Conservation (phyloP, 2,888 invertebrate species). For the Gasteruption jaculator region DNA sequence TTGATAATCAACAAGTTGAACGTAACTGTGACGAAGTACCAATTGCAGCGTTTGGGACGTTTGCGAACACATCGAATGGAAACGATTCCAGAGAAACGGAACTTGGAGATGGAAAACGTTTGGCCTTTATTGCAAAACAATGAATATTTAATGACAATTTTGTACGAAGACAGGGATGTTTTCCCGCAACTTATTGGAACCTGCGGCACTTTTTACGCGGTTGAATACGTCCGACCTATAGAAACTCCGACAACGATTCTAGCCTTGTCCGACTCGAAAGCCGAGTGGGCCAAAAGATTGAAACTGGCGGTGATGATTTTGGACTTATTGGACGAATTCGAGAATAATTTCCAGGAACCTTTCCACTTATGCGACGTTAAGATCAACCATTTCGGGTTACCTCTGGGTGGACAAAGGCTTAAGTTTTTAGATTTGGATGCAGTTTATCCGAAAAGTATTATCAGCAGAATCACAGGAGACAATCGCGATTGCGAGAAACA, state of each 20-base stretch:
- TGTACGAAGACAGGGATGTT: conserved; percentile 59
- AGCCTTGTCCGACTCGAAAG: conserved; percentile 54
- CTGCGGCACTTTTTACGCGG: conserved; percentile 65
- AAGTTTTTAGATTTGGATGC: conserved; percentile 64
- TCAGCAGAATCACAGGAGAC: conserved; percentile 53
- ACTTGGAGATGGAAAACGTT: conserved; percentile 59
- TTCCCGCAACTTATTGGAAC: conserved; percentile 62
- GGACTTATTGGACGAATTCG: conserved; percentile 59
- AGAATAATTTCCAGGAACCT: conserved; percentile 58
- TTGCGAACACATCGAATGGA: conserved; percentile 53
- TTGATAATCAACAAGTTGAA: conserved; percentile 57
- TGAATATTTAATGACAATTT: conserved; percentile 61
- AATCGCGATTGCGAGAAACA: conserved; percentile 56
- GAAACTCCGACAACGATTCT: conserved; percentile 55
- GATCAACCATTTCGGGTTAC: conserved; percentile 63
- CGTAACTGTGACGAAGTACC: conserved; percentile 53
- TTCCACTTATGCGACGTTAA: conserved; percentile 68
- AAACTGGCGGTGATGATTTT: conserved; percentile 60
- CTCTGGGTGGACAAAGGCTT: conserved; percentile 53
- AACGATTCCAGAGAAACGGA: conserved; percentile 45
- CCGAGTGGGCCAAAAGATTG: conserved; percentile 58
- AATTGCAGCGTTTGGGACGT: conserved; percentile 53
- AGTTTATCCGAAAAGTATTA: conserved; percentile 58
- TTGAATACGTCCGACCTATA: conserved; percentile 61
- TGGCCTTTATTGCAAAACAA: conserved; percentile 64